Conservation (phyloP, 2,113 vertebrate genomes). For the Dromiciops gliroides region DNA sequence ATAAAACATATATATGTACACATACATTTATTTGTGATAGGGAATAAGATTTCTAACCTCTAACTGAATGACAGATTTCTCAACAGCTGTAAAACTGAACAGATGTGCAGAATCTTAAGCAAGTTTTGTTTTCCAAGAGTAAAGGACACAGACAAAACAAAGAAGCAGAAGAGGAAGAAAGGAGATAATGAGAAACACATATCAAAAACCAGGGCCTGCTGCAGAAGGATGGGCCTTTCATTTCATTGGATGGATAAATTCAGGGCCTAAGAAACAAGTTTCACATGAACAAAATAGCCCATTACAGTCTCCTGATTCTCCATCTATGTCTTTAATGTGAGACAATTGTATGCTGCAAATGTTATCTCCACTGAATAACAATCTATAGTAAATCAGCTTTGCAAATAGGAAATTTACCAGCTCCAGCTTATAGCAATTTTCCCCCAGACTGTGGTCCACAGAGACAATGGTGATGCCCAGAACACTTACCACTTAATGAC, state of each 20-base stretch:
- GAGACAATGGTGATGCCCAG: not conserved
- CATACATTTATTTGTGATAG: not conserved
- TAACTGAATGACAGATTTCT: not conserved
- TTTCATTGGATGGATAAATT: not conserved
- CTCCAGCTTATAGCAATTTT: conserved; percentile 2
- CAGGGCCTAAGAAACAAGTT: not conserved
- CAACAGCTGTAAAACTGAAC: not conserved
- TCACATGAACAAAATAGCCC: not conserved
- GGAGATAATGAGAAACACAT: not conserved
- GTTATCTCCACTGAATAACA: not conserved
- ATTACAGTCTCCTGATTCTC: conserved; percentile 3
- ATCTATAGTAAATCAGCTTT: not conserved
- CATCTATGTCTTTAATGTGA: conserved; percentile 3
- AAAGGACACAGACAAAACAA: not conserved
- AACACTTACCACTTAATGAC: not conserved
- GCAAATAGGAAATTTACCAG: not conserved
- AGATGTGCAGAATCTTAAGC: not conserved
- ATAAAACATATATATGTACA: not conserved
- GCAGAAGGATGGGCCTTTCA: not conserved
- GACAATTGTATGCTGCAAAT: not conserved
- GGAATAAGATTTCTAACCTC: not conserved
- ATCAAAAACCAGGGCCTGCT: not conserved
- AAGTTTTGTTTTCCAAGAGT: not conserved
- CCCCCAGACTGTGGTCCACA: not conserved
- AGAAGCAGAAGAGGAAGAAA: not conserved